Conservation (phyloP, 2,888 invertebrate genomes). For the Mongoloraphidia duomilia region DNA sequence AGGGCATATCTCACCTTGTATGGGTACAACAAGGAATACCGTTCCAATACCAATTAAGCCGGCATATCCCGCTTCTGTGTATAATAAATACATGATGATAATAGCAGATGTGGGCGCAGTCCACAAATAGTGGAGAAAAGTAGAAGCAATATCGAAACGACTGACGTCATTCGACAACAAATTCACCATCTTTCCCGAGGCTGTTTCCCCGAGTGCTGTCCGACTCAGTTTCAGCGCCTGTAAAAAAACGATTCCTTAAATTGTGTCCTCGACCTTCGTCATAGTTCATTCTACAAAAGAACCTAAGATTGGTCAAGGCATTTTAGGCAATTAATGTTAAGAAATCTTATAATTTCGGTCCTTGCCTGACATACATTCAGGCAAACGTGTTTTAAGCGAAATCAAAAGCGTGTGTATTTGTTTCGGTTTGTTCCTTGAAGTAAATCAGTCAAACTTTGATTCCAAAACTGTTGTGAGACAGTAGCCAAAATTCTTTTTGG, state of each 20-base stretch:
- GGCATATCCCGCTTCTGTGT: conserved; percentile 55
- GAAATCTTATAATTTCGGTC: too few species aligned
- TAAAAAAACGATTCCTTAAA: conserved; percentile 14
- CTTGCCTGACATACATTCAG: too few species aligned
- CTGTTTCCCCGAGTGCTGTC: conserved; percentile 52
- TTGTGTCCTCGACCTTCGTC: background rate
- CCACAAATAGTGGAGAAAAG: conserved; percentile 80
- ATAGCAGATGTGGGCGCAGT: conserved; percentile 54
- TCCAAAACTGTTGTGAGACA: too few species aligned
- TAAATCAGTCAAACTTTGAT: too few species aligned
- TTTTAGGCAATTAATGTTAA: too few species aligned
- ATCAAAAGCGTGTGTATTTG: too few species aligned
- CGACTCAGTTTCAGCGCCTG: conserved; percentile 59
- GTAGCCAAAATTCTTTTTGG: too few species aligned
- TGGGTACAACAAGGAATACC: conserved; percentile 64
- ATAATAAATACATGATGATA: conserved; percentile 66
- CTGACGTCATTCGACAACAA: conserved; percentile 87
- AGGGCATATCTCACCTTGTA: conserved; percentile 48
- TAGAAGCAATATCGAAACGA: conserved; percentile 74
- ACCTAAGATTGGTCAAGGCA: too few species aligned
- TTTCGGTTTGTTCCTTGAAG: too few species aligned
- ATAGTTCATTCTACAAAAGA: too few species aligned
- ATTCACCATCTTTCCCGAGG: conserved; percentile 85
- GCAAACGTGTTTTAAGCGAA: too few species aligned
- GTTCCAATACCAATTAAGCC: conserved; percentile 65